Percentiles rank a stretch among this genome's conserved stretches.
Evolutionary conservation across 2,797 vertebrate species (phyloP).

Genomic region (Notoglanidium macrostoma): DNA sequence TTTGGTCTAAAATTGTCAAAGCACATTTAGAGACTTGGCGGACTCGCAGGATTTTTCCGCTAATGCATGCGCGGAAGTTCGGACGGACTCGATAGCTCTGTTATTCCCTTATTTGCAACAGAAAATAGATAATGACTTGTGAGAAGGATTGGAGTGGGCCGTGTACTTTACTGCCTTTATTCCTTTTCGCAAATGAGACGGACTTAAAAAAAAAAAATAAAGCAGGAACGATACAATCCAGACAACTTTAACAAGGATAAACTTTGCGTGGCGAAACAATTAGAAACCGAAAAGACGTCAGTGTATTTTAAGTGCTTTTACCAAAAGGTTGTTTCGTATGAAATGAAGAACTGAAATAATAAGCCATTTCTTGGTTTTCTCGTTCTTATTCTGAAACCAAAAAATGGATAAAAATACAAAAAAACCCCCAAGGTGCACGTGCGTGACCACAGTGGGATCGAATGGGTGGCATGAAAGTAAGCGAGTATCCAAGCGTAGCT

Average conservation of each 20-base stretch:
- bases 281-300: too few relatives aligned
- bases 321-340: background rate
- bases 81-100: constrained; percentile 56
- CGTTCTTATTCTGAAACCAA: background rate
- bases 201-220: background rate
- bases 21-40: constrained; percentile 55
- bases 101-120: constrained; percentile 61
- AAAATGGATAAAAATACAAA: background rate
- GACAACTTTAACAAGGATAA: too few relatives aligned
- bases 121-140: constrained; percentile 58
- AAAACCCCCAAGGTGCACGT: too few relatives aligned
- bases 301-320: too few relatives aligned
- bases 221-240: background rate
- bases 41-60: constrained; percentile 54
- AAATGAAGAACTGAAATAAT: background rate
- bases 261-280: background rate
- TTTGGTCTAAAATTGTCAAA: constrained; percentile 63
- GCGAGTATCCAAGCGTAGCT: background rate
- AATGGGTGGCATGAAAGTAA: background rate
- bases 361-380: background rate
- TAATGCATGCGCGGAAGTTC: constrained; percentile 50
- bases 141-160: constrained; percentile 47
- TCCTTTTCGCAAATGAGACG: background rate
- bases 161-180: background rate
- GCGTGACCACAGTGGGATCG: background rate